Base-by-base conservation (phyloP, 2,888 invertebrate species). In the Aphodius sticticus region DNA sequence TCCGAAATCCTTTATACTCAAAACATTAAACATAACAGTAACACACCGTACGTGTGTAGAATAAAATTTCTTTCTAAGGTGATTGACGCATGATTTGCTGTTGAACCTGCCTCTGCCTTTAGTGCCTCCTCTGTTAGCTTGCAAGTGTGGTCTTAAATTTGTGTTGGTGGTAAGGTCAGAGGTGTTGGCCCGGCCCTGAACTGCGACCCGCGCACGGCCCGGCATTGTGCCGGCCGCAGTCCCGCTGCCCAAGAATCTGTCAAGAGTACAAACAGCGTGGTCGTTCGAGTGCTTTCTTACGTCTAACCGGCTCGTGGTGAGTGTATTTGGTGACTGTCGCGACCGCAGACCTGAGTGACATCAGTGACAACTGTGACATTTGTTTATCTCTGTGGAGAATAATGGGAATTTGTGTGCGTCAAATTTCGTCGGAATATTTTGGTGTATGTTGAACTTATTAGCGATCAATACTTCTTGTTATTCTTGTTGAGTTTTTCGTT, bases 181-280 rank as follows among this genome's bases (percentile, higher is more conserved):
- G 83, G 83, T 83, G 82, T 80, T 78, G 82, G 80, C 82, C 79
- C 83, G 83, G 82, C 83, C 83, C 78, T 83, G 83, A 83, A 81
- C 83, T 82, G 76, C 80, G 82, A 83, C 83, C 83, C 81, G 80
- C 76, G 77, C 79, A 78, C 78, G 81, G 81, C 82, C 80, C 80
- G 78, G 81, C 79, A 81, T 81, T 82, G 79, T 81, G 79, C 9
- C 53, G 3, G 53, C 12, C 6, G 53, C 6, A 53, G 53, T 53
- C 53, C 53, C 53, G 7, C 53, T 53, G 53, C 53, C 53, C 53
- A 53, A 53, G 53, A 9, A 53, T 53, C 53, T 53, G 12, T 53
- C 53, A 53, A 26, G 9, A 53, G 7, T 53, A 53, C 53, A 53
- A 53, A 53, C 53, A 53, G 53, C 53, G 53, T 53, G 53, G 53